Percentiles rank a stretch among this genome's conserved stretches.
Evolutionary conservation across 1,140 invertebrate genomes (phyloP).

Genomic region (Zaprionus capensis): DNA sequence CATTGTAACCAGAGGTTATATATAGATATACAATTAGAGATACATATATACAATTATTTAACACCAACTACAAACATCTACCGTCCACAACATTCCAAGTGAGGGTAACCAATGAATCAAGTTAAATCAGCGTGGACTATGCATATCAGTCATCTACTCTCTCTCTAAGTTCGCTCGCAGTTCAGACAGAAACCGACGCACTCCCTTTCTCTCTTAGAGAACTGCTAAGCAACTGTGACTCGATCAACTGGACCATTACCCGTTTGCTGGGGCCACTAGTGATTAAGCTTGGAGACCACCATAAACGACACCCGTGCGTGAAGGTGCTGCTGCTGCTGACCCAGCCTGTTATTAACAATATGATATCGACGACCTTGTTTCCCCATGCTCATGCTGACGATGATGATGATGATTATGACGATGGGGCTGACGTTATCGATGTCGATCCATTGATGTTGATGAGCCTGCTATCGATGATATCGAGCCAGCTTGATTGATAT

Average conservation of each 20-base stretch:
- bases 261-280: neutral
- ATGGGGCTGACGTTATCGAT: neutral
- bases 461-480: constrained; percentile 17
- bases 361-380: constrained; percentile 30
- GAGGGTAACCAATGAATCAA: neutral
- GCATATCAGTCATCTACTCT: no score
- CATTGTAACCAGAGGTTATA: no score
- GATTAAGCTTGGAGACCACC: constrained; percentile 2
- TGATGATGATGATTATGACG: constrained; percentile 32
- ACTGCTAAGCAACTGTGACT: neutral
- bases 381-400: constrained; percentile 12
- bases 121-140: neutral
- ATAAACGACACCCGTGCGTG: constrained; percentile 11
- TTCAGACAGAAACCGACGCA: neutral
- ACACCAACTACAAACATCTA: no score
- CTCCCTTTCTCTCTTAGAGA: neutral
- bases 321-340: neutral
- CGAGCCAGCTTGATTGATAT: constrained; percentile 62
- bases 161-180: no score
- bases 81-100: no score
- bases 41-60: no score
- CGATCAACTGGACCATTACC: neutral
- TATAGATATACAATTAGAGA: no score
- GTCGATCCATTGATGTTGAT: constrained; percentile 9
- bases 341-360: constrained; percentile 19